Evolutionary conservation across 2,797 vertebrate species (phyloP).

Genomic region (Acanthurus lineatus): DNA sequence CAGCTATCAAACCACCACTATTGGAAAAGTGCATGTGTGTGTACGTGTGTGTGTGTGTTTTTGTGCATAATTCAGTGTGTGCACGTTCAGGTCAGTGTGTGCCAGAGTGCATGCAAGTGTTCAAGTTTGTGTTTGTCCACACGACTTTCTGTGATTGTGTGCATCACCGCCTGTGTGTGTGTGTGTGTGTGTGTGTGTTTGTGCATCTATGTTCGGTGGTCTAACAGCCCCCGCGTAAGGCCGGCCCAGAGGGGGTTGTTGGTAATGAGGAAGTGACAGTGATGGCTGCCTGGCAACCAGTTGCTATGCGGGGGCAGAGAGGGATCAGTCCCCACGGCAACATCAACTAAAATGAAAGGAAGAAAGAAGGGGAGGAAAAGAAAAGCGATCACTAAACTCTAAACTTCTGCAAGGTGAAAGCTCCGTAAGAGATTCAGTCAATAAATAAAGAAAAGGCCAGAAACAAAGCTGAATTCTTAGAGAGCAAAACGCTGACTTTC

Average conservation of each 20-base stretch:
- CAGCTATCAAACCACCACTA: conserved; percentile 70
- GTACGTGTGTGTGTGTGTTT: conserved; percentile 29
- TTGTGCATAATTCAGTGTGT: conserved; percentile 22
- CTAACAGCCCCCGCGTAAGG: conserved; percentile 68
- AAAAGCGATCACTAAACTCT: conserved; percentile 18
- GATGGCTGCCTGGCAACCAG: conserved; percentile 84
- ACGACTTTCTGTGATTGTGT: conserved; percentile 38
- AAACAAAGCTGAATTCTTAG: conserved; percentile 32
- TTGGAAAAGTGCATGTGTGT: conserved; percentile 54
- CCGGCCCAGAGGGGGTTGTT: conserved; percentile 79
- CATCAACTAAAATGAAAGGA: conserved; percentile 79
- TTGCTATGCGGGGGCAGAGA: conserved; percentile 77
- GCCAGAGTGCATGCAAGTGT: neutral
- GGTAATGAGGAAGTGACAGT: conserved; percentile 88
- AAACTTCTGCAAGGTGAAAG: conserved; percentile 72
- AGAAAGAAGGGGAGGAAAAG: conserved; percentile 49
- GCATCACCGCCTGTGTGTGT: conserved; percentile 23
- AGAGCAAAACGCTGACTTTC: conserved; percentile 15
- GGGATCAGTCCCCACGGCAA: conserved; percentile 77
- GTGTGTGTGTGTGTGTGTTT: conserved; percentile 41
- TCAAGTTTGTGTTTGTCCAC: conserved; percentile 29
- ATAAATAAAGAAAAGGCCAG: conserved; percentile 36
- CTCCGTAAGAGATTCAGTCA: conserved; percentile 35
- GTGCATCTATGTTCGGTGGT: conserved; percentile 57
- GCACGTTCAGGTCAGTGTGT: conserved; percentile 39